These are phyloP conservation scores for Epinotia bilunana DNA, from an alignment of 2,888 invertebrate species.

Conservation along the genomic window DNA sequence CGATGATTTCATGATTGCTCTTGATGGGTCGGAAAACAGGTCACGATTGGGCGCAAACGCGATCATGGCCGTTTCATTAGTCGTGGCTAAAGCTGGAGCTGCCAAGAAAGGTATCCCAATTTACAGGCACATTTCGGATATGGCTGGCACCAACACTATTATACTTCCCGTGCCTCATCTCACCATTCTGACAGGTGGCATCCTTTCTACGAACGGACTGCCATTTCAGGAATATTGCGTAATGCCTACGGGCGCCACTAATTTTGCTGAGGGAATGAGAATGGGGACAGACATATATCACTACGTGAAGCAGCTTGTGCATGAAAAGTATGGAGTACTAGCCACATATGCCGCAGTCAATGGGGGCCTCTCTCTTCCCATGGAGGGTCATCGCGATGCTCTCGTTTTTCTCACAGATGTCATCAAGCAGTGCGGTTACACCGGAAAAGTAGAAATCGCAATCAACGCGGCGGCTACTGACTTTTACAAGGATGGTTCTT, in stretches of 20 bases:
- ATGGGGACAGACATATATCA: conserved; percentile 98
- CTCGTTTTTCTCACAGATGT: conserved; percentile 92
- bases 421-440: conserved; percentile 96
- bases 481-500: conserved; percentile 93
- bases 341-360: conserved; percentile 97
- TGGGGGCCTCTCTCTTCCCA: conserved; percentile 99
- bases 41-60: conserved; percentile 98
- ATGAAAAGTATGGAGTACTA: conserved; percentile 94
- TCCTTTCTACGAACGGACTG: conserved; percentile 97
- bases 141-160: conserved; percentile 95
- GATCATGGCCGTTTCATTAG: conserved; percentile 97
- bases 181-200: conserved; percentile 98
- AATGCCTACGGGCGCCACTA: conserved; percentile 94
- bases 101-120: conserved; percentile 95
- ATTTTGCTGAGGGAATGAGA: conserved; percentile 98
- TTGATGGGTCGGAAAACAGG: conserved; percentile 99
- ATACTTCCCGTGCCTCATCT: conserved; percentile 98
- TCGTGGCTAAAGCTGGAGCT: conserved; percentile 98
- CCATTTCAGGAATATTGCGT: conserved; percentile 98
- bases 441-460: conserved; percentile 95
- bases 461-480: conserved; percentile 99
- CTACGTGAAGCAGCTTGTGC: conserved; percentile 95
- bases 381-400: conserved; percentile 96
- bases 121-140: conserved; percentile 96
- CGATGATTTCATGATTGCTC: conserved; percentile 92